Evolutionary conservation across 2,797 vertebrate genomes (phyloP).

Genomic region (Ambastaia sidthimunki): DNA sequence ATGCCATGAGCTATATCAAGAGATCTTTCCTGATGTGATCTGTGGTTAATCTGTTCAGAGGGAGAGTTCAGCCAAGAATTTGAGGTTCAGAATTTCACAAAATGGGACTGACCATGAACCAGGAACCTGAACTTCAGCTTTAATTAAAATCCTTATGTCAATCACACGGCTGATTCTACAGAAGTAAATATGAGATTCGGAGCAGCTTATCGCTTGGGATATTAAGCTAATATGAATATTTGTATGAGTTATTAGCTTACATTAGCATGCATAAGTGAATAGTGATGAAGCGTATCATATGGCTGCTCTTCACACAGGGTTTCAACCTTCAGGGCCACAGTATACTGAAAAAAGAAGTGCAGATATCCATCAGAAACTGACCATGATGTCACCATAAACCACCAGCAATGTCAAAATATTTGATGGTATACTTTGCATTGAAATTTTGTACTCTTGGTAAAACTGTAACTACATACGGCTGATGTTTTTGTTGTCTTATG

Average conservation of each 20-base stretch:
- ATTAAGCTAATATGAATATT: conserved; percentile 15
- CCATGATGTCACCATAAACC: neutral
- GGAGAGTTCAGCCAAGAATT: neutral
- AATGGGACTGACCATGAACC: neutral
- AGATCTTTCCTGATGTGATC: neutral
- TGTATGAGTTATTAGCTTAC: conserved; percentile 8
- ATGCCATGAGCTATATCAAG: neutral
- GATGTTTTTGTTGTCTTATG: too few relatives aligned
- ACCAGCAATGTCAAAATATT: neutral
- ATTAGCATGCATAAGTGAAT: conserved; percentile 28
- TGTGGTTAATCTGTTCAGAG: conserved; percentile 3
- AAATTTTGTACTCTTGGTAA: too few relatives aligned
- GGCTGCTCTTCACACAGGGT: neutral
- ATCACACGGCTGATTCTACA: conserved; percentile 8
- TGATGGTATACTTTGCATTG: neutral
- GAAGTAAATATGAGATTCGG: conserved; percentile 3
- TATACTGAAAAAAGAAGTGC: neutral
- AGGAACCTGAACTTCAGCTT: neutral
- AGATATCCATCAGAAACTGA: conserved; percentile 13
- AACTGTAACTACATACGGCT: too few relatives aligned
- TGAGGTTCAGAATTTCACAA: neutral
- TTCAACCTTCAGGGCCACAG: neutral
- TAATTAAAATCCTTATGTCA: neutral
- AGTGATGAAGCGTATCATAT: conserved; percentile 23
- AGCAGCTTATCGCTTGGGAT: conserved; percentile 11